These are phyloP conservation scores for Heliocidaris erythrogramma DNA, from an alignment of 35 echinoderm and acorn worm genomes.

Conservation along the genomic window DNA sequence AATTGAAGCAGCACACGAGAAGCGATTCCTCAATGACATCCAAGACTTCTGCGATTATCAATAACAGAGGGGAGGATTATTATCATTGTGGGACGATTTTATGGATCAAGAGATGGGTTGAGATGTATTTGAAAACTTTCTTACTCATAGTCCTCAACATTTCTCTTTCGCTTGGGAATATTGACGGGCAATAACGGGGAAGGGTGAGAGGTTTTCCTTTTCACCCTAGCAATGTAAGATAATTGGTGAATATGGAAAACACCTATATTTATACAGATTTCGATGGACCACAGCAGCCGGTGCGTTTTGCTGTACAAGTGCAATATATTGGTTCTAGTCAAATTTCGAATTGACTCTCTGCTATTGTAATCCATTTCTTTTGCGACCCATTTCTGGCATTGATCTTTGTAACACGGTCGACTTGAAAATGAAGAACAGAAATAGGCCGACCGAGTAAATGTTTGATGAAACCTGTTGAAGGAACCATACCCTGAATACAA, in stretches of 20 bases:
- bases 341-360: neutral
- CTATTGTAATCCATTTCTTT: neutral
- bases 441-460: neutral
- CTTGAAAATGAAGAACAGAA: neutral
- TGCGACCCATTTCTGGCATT: neutral
- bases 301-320: neutral
- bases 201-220: neutral
- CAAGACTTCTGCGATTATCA: neutral
- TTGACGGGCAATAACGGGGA: neutral
- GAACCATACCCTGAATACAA: neutral
- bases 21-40: neutral
- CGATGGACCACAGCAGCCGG: neutral
- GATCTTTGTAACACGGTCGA: neutral
- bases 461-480: neutral
- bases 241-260: neutral
- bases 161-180: neutral
- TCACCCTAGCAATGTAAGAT: neutral
- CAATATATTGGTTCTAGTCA: neutral
- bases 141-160: neutral
- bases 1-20: neutral
- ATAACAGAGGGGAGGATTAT: neutral
- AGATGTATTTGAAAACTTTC: neutral
- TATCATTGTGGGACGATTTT: neutral
- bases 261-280: neutral
- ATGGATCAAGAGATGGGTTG: neutral